Conservation (phyloP, 2,113 vertebrate genomes). For the Chrysemys picta region DNA sequence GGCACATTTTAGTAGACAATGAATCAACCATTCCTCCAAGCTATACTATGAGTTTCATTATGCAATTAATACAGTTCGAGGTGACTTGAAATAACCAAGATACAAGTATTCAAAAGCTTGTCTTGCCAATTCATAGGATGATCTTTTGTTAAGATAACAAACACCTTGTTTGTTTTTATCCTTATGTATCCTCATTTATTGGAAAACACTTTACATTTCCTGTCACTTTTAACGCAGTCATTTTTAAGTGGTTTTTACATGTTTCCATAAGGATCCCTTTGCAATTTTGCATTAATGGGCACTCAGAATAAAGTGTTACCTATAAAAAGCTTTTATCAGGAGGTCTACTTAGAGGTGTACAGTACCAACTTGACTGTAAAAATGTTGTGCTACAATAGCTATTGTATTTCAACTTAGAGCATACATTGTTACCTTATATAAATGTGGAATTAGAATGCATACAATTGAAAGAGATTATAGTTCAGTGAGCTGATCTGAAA, state of each 20-base stretch:
- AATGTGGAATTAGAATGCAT: background rate
- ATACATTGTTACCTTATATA: background rate
- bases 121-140: background rate
- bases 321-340: background rate
- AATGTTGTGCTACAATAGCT: background rate
- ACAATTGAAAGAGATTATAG: background rate
- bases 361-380: background rate
- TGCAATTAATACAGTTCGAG: constrained; percentile 12
- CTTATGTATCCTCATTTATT: background rate
- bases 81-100: background rate
- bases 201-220: background rate
- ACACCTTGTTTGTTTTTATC: constrained; percentile 1
- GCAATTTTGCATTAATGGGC: background rate
- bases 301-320: background rate
- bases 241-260: constrained; percentile 12
- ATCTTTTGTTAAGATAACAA: background rate
- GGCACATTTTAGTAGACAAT: background rate
- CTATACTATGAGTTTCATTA: background rate
- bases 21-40: background rate
- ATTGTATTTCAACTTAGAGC: background rate
- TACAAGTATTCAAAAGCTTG: background rate
- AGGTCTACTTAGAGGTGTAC: background rate
- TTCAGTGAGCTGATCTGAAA: constrained; percentile 6
- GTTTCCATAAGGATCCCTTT: background rate
- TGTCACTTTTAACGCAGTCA: constrained; percentile 30